Percentiles rank a stretch among this genome's conserved stretches.
Conservation (phyloP, 2,888 invertebrate species). For the Chrysodeixis includens region DNA sequence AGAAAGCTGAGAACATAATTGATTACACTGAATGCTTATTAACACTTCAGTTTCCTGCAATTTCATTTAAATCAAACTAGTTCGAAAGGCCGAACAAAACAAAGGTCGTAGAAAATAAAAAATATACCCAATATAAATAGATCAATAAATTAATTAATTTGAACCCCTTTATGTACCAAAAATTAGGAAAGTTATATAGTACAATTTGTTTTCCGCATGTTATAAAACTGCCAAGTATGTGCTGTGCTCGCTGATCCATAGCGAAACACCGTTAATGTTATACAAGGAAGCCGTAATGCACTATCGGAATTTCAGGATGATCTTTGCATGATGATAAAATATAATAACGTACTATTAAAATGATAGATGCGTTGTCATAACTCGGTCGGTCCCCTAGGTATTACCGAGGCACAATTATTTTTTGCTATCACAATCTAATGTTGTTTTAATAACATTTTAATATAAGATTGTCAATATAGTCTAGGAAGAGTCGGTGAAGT, state of each 20-base stretch:
- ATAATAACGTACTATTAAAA: conserved; percentile 22
- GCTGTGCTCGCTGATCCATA: conserved; percentile 25
- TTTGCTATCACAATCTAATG: conserved; percentile 44
- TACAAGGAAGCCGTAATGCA: conserved; percentile 25
- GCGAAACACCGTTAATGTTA: conserved; percentile 12
- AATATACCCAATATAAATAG: not conserved
- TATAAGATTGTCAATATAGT: conserved; percentile 36
- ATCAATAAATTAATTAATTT: not conserved
- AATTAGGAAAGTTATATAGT: conserved; percentile 11
- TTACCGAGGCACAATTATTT: conserved; percentile 15
- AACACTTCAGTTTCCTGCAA: conserved; percentile 37
- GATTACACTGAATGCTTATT: conserved; percentile 44
- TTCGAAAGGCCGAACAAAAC: no score
- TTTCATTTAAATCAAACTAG: conserved; percentile 32
- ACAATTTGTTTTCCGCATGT: conserved; percentile 26
- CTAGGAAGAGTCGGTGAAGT: conserved; percentile 67
- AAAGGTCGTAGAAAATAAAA: not conserved
- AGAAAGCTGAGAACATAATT: conserved; percentile 63
- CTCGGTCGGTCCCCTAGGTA: not conserved
- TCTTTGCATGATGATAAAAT: conserved; percentile 38
- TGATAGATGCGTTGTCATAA: conserved; percentile 40
- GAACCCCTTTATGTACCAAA: not conserved
- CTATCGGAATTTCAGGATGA: conserved; percentile 22
- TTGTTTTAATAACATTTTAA: conserved; percentile 58
- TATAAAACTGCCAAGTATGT: conserved; percentile 26